Base-by-base conservation (phyloP, 2,888 invertebrate genomes). In the Athalia cordata region DNA sequence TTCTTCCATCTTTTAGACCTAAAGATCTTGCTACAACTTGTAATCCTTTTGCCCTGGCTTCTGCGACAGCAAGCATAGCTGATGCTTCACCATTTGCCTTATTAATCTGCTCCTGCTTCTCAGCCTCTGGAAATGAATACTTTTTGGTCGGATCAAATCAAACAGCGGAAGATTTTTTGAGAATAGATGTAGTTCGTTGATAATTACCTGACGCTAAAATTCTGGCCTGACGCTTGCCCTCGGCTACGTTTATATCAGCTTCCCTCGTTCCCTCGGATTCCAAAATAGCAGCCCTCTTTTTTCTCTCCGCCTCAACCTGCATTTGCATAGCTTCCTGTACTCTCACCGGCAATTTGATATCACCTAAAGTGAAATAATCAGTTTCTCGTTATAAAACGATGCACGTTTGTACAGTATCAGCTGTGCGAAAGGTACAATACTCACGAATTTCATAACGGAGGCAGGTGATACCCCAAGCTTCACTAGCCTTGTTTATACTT, bases 291-390 rank as follows among this genome's bases (percentile, higher is more conserved):
- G 99, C 99, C 82, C 99, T 92, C 89, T 99, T 99, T 87, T 96
- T 95, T 77, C 99, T 92, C 90, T 99, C 99, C 0, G 99, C 99
- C 91, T 99, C 99, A 0, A 99, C 99, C 92, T 99, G 99, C 98
- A 99, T 99, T 91, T 99, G 99, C 99, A 99, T 99, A 0, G 99
- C 99, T 90, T 99, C 99, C 87, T 99, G 97, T 0, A 99, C 96
- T 85, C 98, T 94, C 0, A 93, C 91, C 0, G 99, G 99, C 81
- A 98, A 91, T 88, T 95, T 95, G 86, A 98, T 97, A 87, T 98
- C 95, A 92, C 96, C 97, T 97, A 85, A 65, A 86, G 79, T 47
- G 45, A 77, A 67, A 74, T 72, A 45, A 65, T 66, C 62, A 65
- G 52, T 55, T 8, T 49, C 6, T 70, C 13, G 2, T 57, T 0